phyloP scores from a whole-genome alignment of 2,797 vertebrate species.

The Florisuga fusca region DNA sequence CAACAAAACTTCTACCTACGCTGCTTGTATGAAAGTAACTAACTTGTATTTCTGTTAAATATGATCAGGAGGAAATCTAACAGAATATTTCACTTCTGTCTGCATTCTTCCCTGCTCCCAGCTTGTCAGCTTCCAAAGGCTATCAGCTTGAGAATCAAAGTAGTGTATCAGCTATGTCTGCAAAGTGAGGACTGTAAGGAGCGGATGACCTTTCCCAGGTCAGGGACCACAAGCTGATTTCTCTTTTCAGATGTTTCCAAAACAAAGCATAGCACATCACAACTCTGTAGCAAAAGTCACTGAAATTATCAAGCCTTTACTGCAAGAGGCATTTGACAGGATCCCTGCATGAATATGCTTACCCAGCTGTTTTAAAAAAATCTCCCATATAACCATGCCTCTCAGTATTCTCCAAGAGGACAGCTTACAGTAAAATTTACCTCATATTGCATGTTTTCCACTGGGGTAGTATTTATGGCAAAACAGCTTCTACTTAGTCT shows the following conservation, averaged over 20 bases:
- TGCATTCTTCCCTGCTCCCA: background rate
- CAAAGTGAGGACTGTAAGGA: background rate
- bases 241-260: background rate
- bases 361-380: background rate
- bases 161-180: background rate
- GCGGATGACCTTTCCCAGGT: background rate
- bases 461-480: background rate
- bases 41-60: background rate
- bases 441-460: background rate
- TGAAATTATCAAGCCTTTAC: background rate
- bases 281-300: background rate
- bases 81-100: background rate
- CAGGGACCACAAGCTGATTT: background rate
- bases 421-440: background rate
- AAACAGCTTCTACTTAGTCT: background rate
- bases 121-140: background rate
- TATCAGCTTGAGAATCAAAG: background rate
- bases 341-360: background rate
- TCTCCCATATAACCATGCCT: rapidly evolving
- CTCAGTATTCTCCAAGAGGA: background rate
- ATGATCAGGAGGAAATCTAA: background rate
- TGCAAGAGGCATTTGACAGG: background rate
- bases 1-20: background rate
- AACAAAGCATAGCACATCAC: rapidly evolving
- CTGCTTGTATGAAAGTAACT: background rate